phyloP scores from a whole-genome alignment of 2,888 invertebrate species.

The Epicampocera succincta region DNA sequence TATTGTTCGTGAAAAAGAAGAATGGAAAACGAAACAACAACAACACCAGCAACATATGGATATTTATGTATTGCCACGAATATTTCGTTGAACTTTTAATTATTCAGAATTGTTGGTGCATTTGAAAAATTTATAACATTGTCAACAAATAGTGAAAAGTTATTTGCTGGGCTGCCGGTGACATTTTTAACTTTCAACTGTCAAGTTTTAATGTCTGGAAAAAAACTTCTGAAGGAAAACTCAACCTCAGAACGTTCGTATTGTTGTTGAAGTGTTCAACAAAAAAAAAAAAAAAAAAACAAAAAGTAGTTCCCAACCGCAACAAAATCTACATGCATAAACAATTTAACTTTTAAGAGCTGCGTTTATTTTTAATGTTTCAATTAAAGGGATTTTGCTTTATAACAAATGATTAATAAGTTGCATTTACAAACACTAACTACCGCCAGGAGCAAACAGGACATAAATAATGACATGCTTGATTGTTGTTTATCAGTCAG shows the following conservation, averaged over 20 bases:
- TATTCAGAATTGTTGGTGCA: slow-evolving; percentile 15
- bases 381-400: slow-evolving; percentile 20
- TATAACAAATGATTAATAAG: slow-evolving; percentile 67
- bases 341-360: slow-evolving; percentile 17
- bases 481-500: slow-evolving; percentile 66
- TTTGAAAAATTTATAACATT: slow-evolving; percentile 67
- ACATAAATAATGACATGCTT: slow-evolving; percentile 68
- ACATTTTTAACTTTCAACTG: slow-evolving; percentile 64
- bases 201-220: slow-evolving; percentile 44
- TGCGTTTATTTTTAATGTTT: slow-evolving; percentile 24
- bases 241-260: slow-evolving; percentile 6
- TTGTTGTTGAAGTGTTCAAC: slow-evolving; percentile 57
- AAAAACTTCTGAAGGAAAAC: slow-evolving; percentile 8
- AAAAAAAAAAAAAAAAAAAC: neutral
- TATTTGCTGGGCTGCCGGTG: slow-evolving; percentile 68
- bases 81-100: slow-evolving; percentile 10
- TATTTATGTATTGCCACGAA: slow-evolving; percentile 23
- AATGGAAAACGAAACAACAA: neutral
- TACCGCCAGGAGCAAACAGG: slow-evolving; percentile 46
- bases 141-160: slow-evolving; percentile 70
- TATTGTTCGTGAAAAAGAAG: slow-evolving; percentile 37
- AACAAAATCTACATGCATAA: slow-evolving; percentile 29
- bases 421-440: slow-evolving; percentile 65
- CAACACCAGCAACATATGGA: neutral
- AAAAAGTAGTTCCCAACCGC: slow-evolving; percentile 63